Evolutionary conservation across 2,797 vertebrate species (phyloP), one percentile per base, ranked within the genome.

Genomic region (Cryptoprocta ferox): DNA sequence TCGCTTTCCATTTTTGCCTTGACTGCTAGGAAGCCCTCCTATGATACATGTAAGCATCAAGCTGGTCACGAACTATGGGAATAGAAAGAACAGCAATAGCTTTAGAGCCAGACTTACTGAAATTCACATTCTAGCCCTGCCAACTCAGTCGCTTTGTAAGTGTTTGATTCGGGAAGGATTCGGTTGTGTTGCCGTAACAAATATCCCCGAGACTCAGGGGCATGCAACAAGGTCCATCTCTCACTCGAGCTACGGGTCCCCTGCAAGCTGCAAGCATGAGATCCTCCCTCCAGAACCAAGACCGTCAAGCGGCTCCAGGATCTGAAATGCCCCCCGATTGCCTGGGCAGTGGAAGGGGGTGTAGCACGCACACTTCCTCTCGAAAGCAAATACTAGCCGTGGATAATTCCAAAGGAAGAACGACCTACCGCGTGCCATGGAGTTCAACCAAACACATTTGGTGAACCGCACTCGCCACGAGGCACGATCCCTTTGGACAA

Each of bases 1-100:
- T 19, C 26, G 19, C 59, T 88, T 95, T 82, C 63, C 48, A 39
- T 48, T 82, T 85, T 87, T 50, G 35, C 88, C 71, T 91, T 65
- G 92, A 61, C 39, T 2, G 5, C 32, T 37, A 81, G 30, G 84
- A 84, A 94, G 53, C 26, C 80, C 70, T 65, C 92, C 39, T 48
- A 12, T 1, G 24, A 14, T 16, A 30, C 48, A 81, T 48, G 42
- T n/a, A 66, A 7, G 15, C 19, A n/a, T 68, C 28, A 21, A 32
- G 35, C n/a, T 59, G 73, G 42, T 75, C 42, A 45, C 42, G 30
- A 28, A 8, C 14, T 15, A 18, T 80, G 63, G n/a, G 21, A 73
- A 75, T 0, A 65, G 59, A 16, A 45, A 24, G n/a, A 75, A 91
- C 6, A 53, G 42, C 65, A 50, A 18, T 14, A 35, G 45, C 42